Conservation (phyloP, 2,888 invertebrate species). For the Atherix ibis region DNA sequence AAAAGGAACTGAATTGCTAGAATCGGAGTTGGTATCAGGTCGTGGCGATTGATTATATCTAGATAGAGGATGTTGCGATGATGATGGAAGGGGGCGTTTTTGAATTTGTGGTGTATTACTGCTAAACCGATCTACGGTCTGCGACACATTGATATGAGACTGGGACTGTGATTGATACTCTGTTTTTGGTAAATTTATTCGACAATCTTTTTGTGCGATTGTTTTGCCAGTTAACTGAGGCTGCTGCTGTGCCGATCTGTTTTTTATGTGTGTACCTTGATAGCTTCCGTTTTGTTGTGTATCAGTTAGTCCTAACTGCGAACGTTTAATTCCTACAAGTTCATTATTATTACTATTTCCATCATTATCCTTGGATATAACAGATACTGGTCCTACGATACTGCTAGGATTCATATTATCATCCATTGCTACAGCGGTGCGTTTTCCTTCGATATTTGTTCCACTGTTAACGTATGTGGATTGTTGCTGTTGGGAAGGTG, state of each 20-base stretch:
- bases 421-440: too few relatives aligned
- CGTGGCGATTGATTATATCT: neutral
- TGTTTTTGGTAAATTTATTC: conserved; percentile 17
- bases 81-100: conserved; percentile 16
- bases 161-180: conserved; percentile 5
- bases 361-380: too few relatives aligned
- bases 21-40: conserved; percentile 16
- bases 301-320: conserved; percentile 6
- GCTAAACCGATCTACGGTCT: neutral
- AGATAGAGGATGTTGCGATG: conserved; percentile 7
- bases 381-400: too few relatives aligned
- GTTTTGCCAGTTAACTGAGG: conserved; percentile 1
- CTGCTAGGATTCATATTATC: too few relatives aligned
- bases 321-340: conserved; percentile 1
- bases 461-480: conserved; percentile 1
- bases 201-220: conserved; percentile 17
- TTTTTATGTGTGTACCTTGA: conserved; percentile 10
- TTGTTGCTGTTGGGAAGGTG: conserved; percentile 20
- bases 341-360: conserved; percentile 16
- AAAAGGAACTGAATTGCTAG: conserved; percentile 22
- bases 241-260: conserved; percentile 8
- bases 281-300: conserved; percentile 9
- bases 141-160: neutral
- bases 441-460: neutral
- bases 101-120: too few relatives aligned